Percentiles rank a stretch among this genome's conserved stretches.
phyloP scores from a whole-genome alignment of 2,888 invertebrate species.

The Trachelus stipa region DNA sequence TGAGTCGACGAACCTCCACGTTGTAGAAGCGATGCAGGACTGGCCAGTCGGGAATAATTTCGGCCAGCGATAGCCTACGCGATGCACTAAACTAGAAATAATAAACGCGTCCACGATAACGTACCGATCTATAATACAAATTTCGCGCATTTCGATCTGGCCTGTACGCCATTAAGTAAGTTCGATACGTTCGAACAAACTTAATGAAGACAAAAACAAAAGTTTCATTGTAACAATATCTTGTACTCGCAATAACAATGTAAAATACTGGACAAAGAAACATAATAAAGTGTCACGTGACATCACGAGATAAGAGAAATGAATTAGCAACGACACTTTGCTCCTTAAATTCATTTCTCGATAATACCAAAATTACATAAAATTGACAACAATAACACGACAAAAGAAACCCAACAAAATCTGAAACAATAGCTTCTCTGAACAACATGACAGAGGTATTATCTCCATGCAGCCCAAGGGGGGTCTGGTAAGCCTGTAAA shows the following conservation, averaged over 20 bases:
- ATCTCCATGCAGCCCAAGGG: background rate
- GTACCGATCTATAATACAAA: slow-evolving; percentile 7
- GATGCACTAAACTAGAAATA: slow-evolving; percentile 68
- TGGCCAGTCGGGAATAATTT: slow-evolving; percentile 97
- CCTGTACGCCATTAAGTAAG: background rate
- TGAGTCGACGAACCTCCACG: slow-evolving; percentile 81
- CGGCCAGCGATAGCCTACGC: slow-evolving; percentile 90
- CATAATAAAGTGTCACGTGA: background rate
- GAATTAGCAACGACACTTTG: background rate
- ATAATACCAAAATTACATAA: background rate
- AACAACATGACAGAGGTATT: background rate
- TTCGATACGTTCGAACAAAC: background rate
- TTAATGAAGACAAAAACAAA: slow-evolving; percentile 19
- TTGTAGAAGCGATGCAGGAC: slow-evolving; percentile 84
- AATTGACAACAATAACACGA: slow-evolving; percentile 1
- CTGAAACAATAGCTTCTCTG: background rate
- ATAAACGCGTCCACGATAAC: slow-evolving; percentile 36
- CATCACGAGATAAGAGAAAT: background rate
- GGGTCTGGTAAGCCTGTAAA: background rate
- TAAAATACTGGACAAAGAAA: background rate
- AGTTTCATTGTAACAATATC: slow-evolving; percentile 1
- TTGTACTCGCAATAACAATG: background rate
- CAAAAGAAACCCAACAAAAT: slow-evolving; percentile 3
- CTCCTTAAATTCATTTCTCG: background rate
- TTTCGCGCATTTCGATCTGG: slow-evolving; percentile 14